Evolutionary conservation across 1,140 invertebrate species (phyloP), one percentile per base, ranked within the genome.

Genomic region (Drosophila seguyi): DNA sequence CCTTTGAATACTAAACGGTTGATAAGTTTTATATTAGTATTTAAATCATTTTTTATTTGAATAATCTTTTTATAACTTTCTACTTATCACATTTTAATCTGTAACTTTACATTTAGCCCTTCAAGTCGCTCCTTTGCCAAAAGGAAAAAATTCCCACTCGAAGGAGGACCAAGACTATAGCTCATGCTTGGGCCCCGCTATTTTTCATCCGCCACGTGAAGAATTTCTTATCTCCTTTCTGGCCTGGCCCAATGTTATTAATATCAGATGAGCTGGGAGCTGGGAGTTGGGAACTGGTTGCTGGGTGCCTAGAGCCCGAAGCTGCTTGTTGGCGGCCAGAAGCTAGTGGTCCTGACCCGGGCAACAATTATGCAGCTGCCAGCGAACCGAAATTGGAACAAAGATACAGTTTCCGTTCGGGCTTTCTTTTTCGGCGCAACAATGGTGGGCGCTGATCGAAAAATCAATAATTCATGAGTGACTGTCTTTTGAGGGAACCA

Each of bases 401-500:
- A 72, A 59, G 44, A 73, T 42, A 47, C 44, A 42, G n/a, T 50
- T 58, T 50, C 57, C 22, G 27, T 59, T 71, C 18, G 29, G 13
- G 16, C 34, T 36, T 48, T 72, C 53, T 68, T 67, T 38, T 68
- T 59, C 55, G 61, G 22, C 47, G 55, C 61, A 67, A 69, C 62
- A 67, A 69, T 44, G 62, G 25, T 55, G 52, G 27, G 55, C 55
- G 58, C 79, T 88, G 85, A 87, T 87, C 84, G 85, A 88, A 87
- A 87, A 88, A 87, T 87, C 84, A 88, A 88, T 87, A 87, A 88
- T 87, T 87, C 84, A 87, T 78, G 80, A 67, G 60, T 61, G 58
- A 38, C 48, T 52, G 59, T 50, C 52, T 69, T 69, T 68, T 69
- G 18, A 66, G 66, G 25, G 18, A 62, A 53, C 20, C 11, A 6